These are phyloP conservation scores for Poeciliopsis paucimaculata DNA, from an alignment of 2,797 vertebrate genomes.

Conservation along the genomic window DNA sequence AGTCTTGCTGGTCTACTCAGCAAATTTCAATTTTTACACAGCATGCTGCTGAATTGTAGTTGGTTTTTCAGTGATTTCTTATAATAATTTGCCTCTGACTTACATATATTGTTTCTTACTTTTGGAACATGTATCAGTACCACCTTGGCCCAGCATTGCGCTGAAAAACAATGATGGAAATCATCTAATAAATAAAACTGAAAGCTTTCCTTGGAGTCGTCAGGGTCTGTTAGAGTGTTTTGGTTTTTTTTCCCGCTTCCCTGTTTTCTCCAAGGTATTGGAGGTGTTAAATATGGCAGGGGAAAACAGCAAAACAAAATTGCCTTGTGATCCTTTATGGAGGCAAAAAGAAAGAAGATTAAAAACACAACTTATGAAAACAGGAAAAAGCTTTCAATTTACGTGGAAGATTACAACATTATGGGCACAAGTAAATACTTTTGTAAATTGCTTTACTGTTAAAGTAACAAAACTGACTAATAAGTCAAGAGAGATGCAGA, in stretches of 20 bases:
- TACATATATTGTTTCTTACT: not conserved
- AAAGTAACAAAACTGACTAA: constrained; percentile 6
- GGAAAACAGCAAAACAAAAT: constrained; percentile 4
- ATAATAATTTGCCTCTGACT: not conserved
- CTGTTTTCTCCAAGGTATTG: constrained; percentile 1
- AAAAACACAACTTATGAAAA: not conserved
- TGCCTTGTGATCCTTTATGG: not conserved
- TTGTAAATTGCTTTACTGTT: constrained; percentile 5
- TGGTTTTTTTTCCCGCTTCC: too few relatives aligned
- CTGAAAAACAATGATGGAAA: not conserved
- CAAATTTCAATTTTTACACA: not conserved
- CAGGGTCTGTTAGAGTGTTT: constrained; percentile 4
- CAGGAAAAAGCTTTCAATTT: not conserved
- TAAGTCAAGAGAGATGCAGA: not conserved
- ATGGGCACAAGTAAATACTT: not conserved
- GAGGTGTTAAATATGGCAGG: constrained; percentile 1
- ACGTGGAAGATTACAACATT: constrained; percentile 2
- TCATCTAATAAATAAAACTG: not conserved
- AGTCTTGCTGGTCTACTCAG: not conserved
- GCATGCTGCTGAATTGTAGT: not conserved
- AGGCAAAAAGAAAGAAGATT: not conserved
- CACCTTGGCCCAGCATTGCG: not conserved
- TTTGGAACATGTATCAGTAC: not conserved
- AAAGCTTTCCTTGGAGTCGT: constrained; percentile 6
- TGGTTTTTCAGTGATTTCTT: not conserved